These are phyloP conservation scores for Dascillus cervinus DNA, from an alignment of 2,888 invertebrate genomes.

Conservation along the genomic window DNA sequence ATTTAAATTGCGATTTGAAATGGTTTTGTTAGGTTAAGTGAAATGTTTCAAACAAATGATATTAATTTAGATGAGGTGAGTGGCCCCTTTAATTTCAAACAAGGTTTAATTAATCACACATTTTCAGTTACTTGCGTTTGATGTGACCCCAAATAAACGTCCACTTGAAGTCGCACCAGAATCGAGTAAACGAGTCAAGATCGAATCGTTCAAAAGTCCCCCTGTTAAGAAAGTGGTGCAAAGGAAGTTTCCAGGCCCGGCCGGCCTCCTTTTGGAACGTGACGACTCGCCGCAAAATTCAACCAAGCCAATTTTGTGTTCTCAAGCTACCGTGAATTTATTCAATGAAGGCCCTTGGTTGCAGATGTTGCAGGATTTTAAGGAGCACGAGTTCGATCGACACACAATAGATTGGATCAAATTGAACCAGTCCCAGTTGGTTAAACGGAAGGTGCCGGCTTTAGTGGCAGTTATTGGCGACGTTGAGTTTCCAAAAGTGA, in stretches of 20 bases:
- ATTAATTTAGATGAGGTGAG: too few relatives aligned
- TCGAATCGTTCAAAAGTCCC: too few relatives aligned
- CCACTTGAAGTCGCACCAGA: too few relatives aligned
- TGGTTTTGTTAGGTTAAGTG: too few relatives aligned
- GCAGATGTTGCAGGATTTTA: constrained; percentile 25
- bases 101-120: too few relatives aligned
- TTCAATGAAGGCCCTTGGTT: constrained; percentile 28
- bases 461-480: constrained; percentile 30
- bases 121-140: too few relatives aligned
- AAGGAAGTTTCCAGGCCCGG: constrained; percentile 28
- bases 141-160: too few relatives aligned
- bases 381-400: constrained; percentile 18
- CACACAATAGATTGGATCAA: constrained; percentile 35
- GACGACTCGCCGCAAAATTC: too few relatives aligned
- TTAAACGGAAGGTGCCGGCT: constrained; percentile 32
- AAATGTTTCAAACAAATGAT: too few relatives aligned
- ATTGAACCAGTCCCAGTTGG: constrained; percentile 22
- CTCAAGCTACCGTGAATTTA: constrained; percentile 23
- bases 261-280: constrained; percentile 23
- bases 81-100: too few relatives aligned
- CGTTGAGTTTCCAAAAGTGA: constrained; percentile 23
- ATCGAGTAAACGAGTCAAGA: too few relatives aligned
- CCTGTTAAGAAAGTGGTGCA: constrained; percentile 20
- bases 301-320: constrained; percentile 21
- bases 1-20: too few relatives aligned